These are phyloP conservation scores for Sardina pilchardus DNA, from an alignment of 2,113 vertebrate genomes.

Conservation along the genomic window DNA sequence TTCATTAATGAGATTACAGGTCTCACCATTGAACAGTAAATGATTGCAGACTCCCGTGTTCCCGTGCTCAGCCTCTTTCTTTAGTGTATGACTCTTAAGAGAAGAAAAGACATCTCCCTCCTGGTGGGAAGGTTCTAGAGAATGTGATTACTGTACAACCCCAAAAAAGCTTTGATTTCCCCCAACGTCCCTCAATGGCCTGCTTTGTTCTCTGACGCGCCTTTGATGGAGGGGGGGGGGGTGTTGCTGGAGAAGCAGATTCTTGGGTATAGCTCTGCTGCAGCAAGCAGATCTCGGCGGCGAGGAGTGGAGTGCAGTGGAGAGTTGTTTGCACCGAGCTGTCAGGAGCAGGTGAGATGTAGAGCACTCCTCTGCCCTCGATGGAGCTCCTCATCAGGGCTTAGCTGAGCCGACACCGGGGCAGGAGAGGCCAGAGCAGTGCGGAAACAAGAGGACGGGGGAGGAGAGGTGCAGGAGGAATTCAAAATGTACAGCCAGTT, in stretches of 20 bases:
- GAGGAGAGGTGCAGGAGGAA: background rate
- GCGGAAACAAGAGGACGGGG: background rate
- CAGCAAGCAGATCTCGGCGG: background rate
- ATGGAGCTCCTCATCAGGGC: conserved; percentile 24
- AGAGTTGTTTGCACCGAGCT: conserved; percentile 21
- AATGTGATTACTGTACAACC: background rate
- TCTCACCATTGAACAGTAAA: conserved; percentile 56
- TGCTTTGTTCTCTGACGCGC: background rate
- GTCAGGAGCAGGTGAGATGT: conserved; percentile 15
- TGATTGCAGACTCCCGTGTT: background rate
- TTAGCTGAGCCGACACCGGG: conserved; percentile 10
- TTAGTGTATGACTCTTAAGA: background rate
- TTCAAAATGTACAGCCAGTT: background rate
- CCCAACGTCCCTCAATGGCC: background rate
- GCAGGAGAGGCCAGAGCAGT: background rate
- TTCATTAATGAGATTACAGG: conserved; percentile 66
- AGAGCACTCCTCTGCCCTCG: conserved; percentile 22
- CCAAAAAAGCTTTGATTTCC: background rate
- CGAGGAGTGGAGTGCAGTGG: too few species aligned
- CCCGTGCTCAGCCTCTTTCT: background rate
- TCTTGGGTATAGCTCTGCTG: background rate
- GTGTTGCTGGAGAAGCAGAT: background rate
- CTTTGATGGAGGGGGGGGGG: background rate
- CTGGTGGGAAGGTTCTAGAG: background rate
- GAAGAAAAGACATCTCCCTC: background rate